A percentile compares a stretch with the other conserved stretches of the same genome.
phyloP scores from a whole-genome alignment of 2,888 invertebrate genomes.

The Megalurothrips usitatus region DNA sequence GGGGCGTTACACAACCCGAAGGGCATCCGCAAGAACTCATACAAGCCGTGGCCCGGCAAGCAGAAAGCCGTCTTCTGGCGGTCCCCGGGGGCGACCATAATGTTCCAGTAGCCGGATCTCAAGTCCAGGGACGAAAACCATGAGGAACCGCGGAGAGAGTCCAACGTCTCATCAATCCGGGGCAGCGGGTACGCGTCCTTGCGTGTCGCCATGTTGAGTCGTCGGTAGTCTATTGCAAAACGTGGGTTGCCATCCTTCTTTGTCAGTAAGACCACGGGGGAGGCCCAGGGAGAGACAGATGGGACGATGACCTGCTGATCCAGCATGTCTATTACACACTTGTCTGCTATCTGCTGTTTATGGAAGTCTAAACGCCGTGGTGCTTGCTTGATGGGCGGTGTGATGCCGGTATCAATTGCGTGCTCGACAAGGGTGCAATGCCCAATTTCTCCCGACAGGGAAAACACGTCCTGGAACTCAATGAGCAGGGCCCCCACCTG shows the following conservation, averaged over 20 bases:
- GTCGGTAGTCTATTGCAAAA: not conserved
- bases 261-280: not conserved
- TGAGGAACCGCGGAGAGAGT: not conserved
- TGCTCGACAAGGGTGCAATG: not conserved
- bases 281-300: not conserved
- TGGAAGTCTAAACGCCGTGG: not conserved
- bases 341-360: not conserved
- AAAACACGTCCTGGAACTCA: not conserved
- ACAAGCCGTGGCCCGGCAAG: not conserved
- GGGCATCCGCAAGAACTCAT: not conserved
- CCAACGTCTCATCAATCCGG: conserved; percentile 4
- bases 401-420: not conserved
- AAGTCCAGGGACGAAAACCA: conserved; percentile 18
- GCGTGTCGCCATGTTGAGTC: not conserved
- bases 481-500: not conserved
- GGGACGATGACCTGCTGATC: not conserved
- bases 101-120: conserved; percentile 11
- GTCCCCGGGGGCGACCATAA: not conserved
- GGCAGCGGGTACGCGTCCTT: conserved; percentile 18
- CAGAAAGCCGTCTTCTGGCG: conserved; percentile 30
- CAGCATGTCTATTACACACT: not conserved
- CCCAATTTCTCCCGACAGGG: not conserved
- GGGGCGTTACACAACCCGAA: not conserved
- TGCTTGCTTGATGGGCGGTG: not conserved
- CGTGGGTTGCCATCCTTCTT: conserved; percentile 16